Percentiles rank a stretch among this genome's conserved stretches.
Conservation (phyloP, 1,140 invertebrate genomes). For the Tyrophagus putrescentiae region DNA sequence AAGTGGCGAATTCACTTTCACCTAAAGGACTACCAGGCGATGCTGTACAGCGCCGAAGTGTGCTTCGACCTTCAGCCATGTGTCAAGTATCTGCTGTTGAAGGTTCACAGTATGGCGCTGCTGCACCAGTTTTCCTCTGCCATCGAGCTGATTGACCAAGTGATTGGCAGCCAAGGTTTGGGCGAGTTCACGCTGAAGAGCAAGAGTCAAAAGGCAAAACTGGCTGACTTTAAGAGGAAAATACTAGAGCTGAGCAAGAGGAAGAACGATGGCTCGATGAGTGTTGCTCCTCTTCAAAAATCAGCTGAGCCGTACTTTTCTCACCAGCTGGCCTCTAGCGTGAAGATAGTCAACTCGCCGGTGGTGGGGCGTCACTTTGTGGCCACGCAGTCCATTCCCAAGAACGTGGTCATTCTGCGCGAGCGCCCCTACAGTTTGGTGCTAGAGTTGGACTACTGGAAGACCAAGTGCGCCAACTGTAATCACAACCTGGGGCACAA, state of each 20-base stretch:
- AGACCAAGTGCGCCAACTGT: neutral
- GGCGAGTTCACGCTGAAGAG: too few species aligned
- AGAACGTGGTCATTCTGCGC: neutral
- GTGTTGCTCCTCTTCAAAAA: neutral
- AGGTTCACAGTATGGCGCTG: neutral
- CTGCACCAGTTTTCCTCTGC: neutral
- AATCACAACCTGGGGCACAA: neutral
- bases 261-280: neutral
- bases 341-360: neutral
- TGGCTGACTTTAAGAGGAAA: too few species aligned
- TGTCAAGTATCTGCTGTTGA: neutral
- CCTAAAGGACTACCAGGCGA: neutral
- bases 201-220: too few species aligned
- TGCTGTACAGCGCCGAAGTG: neutral
- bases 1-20: neutral
- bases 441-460: neutral
- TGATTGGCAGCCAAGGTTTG: neutral
- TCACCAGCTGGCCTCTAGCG: neutral
- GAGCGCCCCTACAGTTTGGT: constrained; percentile 2
- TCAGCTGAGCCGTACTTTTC: neutral
- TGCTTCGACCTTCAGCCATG: neutral
- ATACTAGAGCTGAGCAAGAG: neutral
- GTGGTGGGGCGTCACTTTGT: constrained; percentile 12
- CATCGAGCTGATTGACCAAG: neutral
- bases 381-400: neutral